These are phyloP conservation scores for Corticium candelabrum DNA, from an alignment of 37 sponge, comb jelly and placozoan species.

Conservation along the genomic window DNA sequence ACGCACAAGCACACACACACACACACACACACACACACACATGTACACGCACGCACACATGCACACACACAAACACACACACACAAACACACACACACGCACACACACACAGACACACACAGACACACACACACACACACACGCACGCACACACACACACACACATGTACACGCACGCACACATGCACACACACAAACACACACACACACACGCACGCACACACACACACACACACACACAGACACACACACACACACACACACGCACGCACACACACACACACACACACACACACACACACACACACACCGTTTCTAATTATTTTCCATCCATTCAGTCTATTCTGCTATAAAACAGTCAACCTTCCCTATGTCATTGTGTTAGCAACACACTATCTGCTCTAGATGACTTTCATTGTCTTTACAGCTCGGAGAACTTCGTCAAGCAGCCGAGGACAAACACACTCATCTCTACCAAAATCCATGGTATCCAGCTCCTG, in stretches of 20 bases:
- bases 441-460: constrained; percentile 60
- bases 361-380: not conserved
- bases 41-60: too few species aligned
- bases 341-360: not conserved
- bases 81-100: too few species aligned
- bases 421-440: constrained; percentile 61
- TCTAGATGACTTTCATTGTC: too few species aligned
- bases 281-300: not conserved
- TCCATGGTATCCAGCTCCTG: constrained; percentile 54
- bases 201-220: not conserved
- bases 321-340: not conserved
- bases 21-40: too few species aligned
- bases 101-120: too few species aligned
- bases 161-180: not conserved
- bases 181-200: too few species aligned
- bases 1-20: too few species aligned
- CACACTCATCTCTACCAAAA: constrained; percentile 74
- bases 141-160: not conserved
- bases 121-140: too few species aligned
- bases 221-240: not conserved
- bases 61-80: too few species aligned
- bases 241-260: not conserved
- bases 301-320: not conserved
- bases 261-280: not conserved
- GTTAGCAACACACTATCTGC: too few species aligned